phyloP scores from a whole-genome alignment of 2,888 invertebrate genomes.

The Toxonevra muliebris region DNA sequence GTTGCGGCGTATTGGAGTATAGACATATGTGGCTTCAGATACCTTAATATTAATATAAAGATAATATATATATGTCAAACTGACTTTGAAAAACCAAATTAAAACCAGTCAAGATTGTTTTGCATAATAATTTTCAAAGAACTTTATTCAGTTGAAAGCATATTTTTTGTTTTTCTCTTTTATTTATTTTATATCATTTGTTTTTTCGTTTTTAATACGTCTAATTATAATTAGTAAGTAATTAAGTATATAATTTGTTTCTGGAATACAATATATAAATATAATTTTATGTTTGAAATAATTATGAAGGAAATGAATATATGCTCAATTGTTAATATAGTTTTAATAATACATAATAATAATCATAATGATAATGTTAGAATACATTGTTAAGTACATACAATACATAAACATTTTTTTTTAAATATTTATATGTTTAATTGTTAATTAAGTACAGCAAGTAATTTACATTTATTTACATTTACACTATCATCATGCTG shows the following conservation, averaged over 20 bases:
- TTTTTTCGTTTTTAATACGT: slow-evolving; percentile 18
- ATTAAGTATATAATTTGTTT: slow-evolving; percentile 17
- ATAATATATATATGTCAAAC: too few species aligned
- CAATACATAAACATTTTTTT: background rate
- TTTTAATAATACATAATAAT: background rate
- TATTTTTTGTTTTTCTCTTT: slow-evolving; percentile 20
- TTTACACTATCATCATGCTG: background rate
- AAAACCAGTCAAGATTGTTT: background rate
- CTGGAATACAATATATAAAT: background rate
- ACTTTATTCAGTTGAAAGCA: slow-evolving; percentile 40
- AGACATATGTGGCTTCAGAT: too few species aligned
- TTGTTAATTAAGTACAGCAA: slow-evolving; percentile 12
- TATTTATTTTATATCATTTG: slow-evolving; percentile 19
- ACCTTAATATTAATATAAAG: too few species aligned
- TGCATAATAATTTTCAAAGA: slow-evolving; percentile 32
- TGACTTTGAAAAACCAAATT: too few species aligned
- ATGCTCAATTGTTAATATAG: background rate
- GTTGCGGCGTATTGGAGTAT: too few species aligned
- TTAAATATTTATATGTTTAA: background rate
- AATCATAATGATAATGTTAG: background rate
- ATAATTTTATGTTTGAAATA: background rate
- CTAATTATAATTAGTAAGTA: slow-evolving; percentile 15
- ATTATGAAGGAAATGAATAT: background rate
- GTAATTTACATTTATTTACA: slow-evolving; percentile 13
- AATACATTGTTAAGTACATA: background rate